Conservation (phyloP, 2,888 invertebrate species). For the Lochmaea crataegi region DNA sequence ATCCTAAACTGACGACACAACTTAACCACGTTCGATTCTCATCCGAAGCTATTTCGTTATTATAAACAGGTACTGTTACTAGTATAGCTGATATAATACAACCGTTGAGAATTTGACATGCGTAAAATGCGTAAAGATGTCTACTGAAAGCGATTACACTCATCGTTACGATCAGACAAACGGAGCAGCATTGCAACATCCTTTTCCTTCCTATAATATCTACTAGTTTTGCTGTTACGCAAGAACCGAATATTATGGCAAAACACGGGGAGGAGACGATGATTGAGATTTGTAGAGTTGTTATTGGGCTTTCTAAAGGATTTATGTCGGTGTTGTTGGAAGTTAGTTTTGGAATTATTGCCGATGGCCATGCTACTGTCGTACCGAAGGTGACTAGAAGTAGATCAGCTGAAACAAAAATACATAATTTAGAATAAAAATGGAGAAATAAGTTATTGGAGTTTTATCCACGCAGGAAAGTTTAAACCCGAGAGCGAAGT, state of each 20-base stretch:
- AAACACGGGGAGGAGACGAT: background rate
- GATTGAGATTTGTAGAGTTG: slow-evolving; percentile 13
- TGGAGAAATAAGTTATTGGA: too few species aligned
- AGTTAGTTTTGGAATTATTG: slow-evolving; percentile 7
- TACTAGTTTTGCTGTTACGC: background rate
- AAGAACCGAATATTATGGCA: background rate
- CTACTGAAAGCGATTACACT: slow-evolving; percentile 7
- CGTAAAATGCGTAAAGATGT: slow-evolving; percentile 2
- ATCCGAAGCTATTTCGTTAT: slow-evolving; percentile 9
- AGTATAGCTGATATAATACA: slow-evolving; percentile 1
- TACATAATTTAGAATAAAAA: background rate
- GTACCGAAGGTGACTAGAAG: slow-evolving; percentile 28
- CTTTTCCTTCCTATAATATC: slow-evolving; percentile 20
- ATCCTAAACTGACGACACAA: slow-evolving; percentile 60
- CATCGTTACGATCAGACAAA: background rate
- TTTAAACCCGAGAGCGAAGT: too few species aligned
- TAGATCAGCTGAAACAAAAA: slow-evolving; percentile 28
- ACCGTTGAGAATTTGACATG: slow-evolving; percentile 4
- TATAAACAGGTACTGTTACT: slow-evolving; percentile 9
- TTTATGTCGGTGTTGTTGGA: slow-evolving; percentile 11
- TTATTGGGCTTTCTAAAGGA: slow-evolving; percentile 8
- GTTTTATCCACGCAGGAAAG: too few species aligned
- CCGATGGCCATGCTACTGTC: slow-evolving; percentile 21
- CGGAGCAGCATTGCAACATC: background rate
- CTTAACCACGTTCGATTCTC: slow-evolving; percentile 62